These are phyloP conservation scores for Panulirus ornatus DNA, from an alignment of 1,140 invertebrate genomes.

Conservation along the genomic window DNA sequence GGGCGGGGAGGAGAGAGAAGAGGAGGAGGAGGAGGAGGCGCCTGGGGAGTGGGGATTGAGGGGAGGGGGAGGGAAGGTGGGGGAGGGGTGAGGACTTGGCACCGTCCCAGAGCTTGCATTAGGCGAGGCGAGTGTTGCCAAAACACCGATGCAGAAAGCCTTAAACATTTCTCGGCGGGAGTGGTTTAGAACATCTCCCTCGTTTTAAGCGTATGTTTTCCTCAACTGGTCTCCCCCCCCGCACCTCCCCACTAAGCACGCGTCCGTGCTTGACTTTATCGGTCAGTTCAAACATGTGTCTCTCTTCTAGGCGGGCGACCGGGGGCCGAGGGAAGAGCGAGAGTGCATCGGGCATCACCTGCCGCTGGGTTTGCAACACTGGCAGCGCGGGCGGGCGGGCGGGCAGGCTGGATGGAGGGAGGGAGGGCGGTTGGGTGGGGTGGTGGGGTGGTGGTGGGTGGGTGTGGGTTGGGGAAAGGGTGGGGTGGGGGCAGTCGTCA, in stretches of 20 bases:
- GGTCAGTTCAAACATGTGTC: too few relatives aligned
- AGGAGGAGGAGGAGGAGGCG: background rate
- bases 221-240: background rate
- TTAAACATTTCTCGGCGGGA: background rate
- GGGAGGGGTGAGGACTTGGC: constrained; percentile 1
- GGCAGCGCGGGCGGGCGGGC: background rate
- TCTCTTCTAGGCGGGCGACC: too few relatives aligned
- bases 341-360: too few relatives aligned
- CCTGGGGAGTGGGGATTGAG: background rate
- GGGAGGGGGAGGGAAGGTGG: background rate
- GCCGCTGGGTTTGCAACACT: too few relatives aligned
- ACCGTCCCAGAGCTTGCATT: constrained; percentile 17
- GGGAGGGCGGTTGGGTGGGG: background rate
- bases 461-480: background rate
- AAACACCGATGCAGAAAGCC: background rate
- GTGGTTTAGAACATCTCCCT: too few relatives aligned
- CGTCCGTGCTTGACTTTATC: too few relatives aligned
- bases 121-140: constrained; percentile 37
- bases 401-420: background rate
- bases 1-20: background rate
- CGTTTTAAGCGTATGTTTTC: too few relatives aligned
- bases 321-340: too few relatives aligned
- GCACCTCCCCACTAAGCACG: too few relatives aligned
- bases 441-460: background rate
- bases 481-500: too few relatives aligned